Conservation (phyloP, 2,797 vertebrate species). For the Sebastes itinus region DNA sequence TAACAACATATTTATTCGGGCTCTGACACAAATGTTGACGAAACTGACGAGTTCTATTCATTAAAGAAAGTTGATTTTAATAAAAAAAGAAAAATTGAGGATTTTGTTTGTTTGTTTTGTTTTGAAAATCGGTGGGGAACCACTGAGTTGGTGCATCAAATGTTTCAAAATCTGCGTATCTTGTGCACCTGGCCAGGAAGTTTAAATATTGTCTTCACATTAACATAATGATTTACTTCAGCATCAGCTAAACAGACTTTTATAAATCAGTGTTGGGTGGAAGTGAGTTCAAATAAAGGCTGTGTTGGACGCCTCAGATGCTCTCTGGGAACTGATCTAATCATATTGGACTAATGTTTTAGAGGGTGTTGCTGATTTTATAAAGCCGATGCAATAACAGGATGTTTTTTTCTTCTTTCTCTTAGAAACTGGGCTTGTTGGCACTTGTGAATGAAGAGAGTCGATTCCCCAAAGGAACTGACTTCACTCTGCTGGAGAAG, state of each 20-base stretch:
- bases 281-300: constrained; percentile 1
- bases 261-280: not conserved
- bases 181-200: not conserved
- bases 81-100: no score
- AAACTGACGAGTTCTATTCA: no score
- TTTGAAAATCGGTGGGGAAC: no score
- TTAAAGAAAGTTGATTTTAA: no score
- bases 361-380: constrained; percentile 16
- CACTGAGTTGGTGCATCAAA: not conserved
- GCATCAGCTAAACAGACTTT: not conserved
- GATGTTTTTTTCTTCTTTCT: not conserved
- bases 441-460: constrained; percentile 94
- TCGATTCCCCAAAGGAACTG: constrained; percentile 95
- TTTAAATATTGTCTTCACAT: not conserved
- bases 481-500: constrained; percentile 93
- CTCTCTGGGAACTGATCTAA: constrained; percentile 9
- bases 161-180: not conserved
- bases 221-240: not conserved
- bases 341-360: not conserved
- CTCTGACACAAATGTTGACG: no score
- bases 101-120: no score
- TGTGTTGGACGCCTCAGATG: not conserved
- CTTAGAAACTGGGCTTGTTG: constrained; percentile 92
- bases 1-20: no score
- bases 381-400: constrained; percentile 6